Base-by-base conservation (phyloP, 2,888 invertebrate species). In the Mesorhabditis belari region DNA sequence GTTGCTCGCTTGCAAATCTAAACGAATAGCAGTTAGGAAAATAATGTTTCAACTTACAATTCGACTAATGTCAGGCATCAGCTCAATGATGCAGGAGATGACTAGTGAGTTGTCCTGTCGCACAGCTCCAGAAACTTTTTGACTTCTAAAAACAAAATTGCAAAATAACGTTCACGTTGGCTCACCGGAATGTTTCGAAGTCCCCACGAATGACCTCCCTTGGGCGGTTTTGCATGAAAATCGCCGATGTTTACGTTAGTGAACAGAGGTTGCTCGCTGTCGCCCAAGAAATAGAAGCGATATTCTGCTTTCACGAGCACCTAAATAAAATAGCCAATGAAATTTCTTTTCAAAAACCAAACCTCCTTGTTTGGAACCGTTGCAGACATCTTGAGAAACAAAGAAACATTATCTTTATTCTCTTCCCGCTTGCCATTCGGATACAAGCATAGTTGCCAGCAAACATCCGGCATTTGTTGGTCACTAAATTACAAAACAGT, bases 141-240 rank as follows among this genome's bases (percentile, higher is more conserved):
- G 21, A 9, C 19, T 44, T 44, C n/a, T n/a, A 61, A 53, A 53
- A 55, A 49, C 19, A 61, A 24, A 57, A 52, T 57, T 19, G 26
- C 12, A 27, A 12, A n/a, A n/a, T n/a, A n/a, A n/a, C n/a, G n/a
- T n/a, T 54, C 5, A n/a, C 66, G 70, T 63, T 81, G 80, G 5
- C 61, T 61, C 29, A 70, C 19, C 2, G 81, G 81, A 53, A 81
- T 80, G 58, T 81, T 81, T 5, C 81, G 66, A 21, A 81, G 67
- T 1, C 81, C 81, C 81, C 81, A 81, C 5, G 79, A 79, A 62
- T 80, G 80, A 5, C 80, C 80, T 19, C 80, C 77, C 65, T 81
- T 81, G 19, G 77, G 74, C 25, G 80, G 80, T 62, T 80, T 80
- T 3, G 80, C 80, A 58, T 81, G 80, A 63, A 81, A 81, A 25